Conservation (phyloP, 2,113 vertebrate genomes). For the Tragelaphus scriptus region DNA sequence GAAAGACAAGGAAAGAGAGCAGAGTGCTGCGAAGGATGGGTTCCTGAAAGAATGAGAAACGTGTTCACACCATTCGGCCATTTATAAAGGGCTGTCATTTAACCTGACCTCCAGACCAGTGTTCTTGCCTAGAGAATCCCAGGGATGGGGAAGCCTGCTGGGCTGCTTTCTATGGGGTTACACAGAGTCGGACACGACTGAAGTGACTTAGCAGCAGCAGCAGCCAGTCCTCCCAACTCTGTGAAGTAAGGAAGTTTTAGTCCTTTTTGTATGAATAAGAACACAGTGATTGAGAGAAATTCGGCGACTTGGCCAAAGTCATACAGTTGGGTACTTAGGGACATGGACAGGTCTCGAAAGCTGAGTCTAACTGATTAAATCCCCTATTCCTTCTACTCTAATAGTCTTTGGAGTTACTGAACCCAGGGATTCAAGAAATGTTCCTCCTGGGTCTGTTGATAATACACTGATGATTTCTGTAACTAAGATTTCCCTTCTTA, state of each 20-base stretch:
- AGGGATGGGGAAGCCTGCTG: too few species aligned
- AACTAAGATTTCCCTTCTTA: neutral
- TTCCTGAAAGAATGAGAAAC: neutral
- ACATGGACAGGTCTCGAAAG: neutral
- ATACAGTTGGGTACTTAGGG: neutral
- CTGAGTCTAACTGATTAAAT: neutral
- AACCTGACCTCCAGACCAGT: neutral
- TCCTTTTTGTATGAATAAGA: neutral
- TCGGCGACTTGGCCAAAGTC: neutral
- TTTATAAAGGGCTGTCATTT: neutral
- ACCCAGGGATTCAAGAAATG: neutral
- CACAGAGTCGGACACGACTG: too few species aligned
- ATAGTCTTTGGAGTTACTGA: neutral
- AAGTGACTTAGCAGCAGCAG: too few species aligned
- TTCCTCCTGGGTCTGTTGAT: neutral
- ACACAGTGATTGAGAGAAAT: neutral
- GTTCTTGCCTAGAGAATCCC: too few species aligned
- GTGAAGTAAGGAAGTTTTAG: neutral
- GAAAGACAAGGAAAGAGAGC: neutral
- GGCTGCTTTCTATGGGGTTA: too few species aligned
- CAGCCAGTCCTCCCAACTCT: neutral
- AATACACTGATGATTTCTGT: neutral
- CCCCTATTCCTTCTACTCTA: neutral
- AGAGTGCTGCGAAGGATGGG: accelerated
- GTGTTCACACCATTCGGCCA: accelerated